Evolutionary conservation across 2,113 vertebrate genomes (phyloP).

Genomic region (Motacilla tschutschensis): DNA sequence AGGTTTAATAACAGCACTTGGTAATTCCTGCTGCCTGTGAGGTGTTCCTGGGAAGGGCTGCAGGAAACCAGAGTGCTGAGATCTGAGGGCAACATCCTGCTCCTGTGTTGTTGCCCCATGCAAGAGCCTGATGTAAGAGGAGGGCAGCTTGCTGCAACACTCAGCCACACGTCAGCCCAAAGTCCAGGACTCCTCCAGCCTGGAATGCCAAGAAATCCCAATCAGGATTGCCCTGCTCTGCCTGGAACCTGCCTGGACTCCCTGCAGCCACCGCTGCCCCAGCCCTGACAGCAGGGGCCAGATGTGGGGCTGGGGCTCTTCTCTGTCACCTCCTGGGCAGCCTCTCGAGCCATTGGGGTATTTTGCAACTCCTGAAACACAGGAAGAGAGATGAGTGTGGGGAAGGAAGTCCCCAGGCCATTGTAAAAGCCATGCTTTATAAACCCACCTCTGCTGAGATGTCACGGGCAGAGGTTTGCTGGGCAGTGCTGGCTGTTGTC

Average conservation of each 20-base stretch:
- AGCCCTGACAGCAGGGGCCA: background rate
- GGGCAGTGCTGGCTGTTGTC: background rate
- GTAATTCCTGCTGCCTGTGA: background rate
- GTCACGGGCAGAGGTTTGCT: background rate
- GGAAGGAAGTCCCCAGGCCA: background rate
- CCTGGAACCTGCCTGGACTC: rapidly evolving
- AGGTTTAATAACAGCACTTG: background rate
- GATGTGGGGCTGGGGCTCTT: background rate
- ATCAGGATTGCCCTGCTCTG: background rate
- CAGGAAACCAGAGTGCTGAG: background rate
- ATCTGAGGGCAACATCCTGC: background rate
- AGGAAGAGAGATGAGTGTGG: background rate
- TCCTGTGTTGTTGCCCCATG: background rate
- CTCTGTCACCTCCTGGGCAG: background rate
- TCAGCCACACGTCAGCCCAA: background rate
- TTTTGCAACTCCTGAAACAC: background rate
- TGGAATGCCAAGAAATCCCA: background rate
- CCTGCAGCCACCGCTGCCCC: rapidly evolving
- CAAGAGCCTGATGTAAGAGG: slow-evolving; percentile 10
- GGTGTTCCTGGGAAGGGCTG: background rate
- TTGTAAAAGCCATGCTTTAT: background rate
- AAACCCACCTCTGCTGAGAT: background rate
- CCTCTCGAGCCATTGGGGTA: background rate
- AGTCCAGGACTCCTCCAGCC: background rate
- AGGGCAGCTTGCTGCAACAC: background rate